These are phyloP conservation scores for Anagyrus pseudococci DNA, from an alignment of 2,888 invertebrate species.

Conservation along the genomic window DNA sequence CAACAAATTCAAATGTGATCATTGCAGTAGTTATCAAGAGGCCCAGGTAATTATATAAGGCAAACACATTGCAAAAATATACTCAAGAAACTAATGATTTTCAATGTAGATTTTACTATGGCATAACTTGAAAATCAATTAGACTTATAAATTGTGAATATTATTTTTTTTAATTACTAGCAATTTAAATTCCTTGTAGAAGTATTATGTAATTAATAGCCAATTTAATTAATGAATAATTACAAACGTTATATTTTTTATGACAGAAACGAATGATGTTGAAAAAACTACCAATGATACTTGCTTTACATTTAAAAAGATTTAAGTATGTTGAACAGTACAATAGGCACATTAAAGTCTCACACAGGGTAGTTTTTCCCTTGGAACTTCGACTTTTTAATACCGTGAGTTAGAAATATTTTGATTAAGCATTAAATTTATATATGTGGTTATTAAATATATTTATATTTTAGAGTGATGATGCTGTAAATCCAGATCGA, in stretches of 20 bases:
- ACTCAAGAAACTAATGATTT: neutral
- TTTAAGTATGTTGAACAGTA: conserved; percentile 99
- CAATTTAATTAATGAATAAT: too few relatives aligned
- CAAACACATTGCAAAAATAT: too few relatives aligned
- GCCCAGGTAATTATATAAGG: conserved; percentile 85
- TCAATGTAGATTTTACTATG: neutral
- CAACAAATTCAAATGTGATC: conserved; percentile 99
- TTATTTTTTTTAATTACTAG: conserved; percentile 8
- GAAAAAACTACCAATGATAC: conserved; percentile 96
- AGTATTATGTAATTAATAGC: neutral
- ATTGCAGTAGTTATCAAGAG: conserved; percentile 99
- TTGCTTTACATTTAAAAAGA: conserved; percentile 96
- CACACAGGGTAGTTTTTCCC: conserved; percentile 98
- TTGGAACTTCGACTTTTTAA: conserved; percentile 96
- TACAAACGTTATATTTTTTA: too few relatives aligned
- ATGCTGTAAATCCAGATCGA: conserved; percentile 97
- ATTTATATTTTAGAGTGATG: conserved; percentile 81
- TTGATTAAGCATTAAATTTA: conserved; percentile 12
- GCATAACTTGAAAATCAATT: conserved; percentile 7
- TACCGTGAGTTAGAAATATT: conserved; percentile 72
- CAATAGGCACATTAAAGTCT: conserved; percentile 98
- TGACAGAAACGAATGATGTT: conserved; percentile 91
- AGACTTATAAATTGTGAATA: conserved; percentile 7
- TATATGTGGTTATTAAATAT: neutral
- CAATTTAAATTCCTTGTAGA: neutral